A percentile compares a stretch with the other conserved stretches of the same genome.
These are phyloP conservation scores for Solea senegalensis DNA, from an alignment of 2,113 vertebrate species.

Conservation along the genomic window DNA sequence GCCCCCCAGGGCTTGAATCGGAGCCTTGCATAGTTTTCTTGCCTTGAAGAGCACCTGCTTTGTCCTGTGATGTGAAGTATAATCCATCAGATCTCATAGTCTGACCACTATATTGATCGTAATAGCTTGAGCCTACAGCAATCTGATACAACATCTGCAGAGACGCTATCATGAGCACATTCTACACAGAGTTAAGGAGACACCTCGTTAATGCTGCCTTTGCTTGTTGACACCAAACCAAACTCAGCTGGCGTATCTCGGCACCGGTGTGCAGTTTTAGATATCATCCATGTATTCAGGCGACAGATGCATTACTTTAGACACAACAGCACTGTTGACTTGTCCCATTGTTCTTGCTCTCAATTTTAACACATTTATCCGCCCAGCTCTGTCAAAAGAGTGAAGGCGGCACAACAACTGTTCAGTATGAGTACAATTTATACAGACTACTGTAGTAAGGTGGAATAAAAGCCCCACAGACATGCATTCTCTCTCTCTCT, in stretches of 20 bases:
- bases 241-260: neutral
- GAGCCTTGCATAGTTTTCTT: conserved; percentile 48
- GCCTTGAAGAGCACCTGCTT: conserved; percentile 50
- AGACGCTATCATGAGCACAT: conserved; percentile 14
- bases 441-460: neutral
- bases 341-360: neutral
- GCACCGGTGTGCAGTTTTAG: neutral
- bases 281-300: neutral
- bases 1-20: conserved; percentile 44
- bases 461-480: neutral
- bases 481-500: neutral
- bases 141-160: conserved; percentile 1
- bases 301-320: too few relatives aligned
- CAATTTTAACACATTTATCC: neutral
- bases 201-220: too few relatives aligned
- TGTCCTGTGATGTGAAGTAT: conserved; percentile 52
- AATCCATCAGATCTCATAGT: conserved; percentile 45
- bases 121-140: conserved; percentile 40
- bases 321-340: neutral
- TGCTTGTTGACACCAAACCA: neutral
- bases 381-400: neutral
- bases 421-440: neutral
- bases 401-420: neutral
- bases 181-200: neutral
- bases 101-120: conserved; percentile 38